Conservation (phyloP, 2,888 invertebrate genomes). For the Cenopis cana region DNA sequence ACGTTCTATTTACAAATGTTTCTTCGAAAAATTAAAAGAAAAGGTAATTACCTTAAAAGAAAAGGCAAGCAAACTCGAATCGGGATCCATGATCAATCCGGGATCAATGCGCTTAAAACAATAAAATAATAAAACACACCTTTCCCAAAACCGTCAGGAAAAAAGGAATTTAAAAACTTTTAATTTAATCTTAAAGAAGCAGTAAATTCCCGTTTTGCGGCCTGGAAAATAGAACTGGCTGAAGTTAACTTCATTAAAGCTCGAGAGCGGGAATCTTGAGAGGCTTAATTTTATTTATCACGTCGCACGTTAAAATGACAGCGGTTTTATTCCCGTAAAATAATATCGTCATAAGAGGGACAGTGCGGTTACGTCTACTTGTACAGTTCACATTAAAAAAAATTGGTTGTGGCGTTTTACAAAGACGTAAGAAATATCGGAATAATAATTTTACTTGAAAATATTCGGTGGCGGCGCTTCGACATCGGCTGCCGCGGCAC, state of each 20-base stretch:
- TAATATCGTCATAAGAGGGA: background rate
- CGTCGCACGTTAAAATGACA: conserved; percentile 15
- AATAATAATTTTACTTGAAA: no score
- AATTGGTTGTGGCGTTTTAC: no score
- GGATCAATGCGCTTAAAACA: background rate
- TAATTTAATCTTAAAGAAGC: conserved; percentile 35
- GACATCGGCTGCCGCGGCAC: no score
- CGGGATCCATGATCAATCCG: no score
- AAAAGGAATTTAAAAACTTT: conserved; percentile 23
- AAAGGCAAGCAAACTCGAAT: no score
- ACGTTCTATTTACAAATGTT: no score
- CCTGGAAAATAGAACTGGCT: conserved; percentile 32
- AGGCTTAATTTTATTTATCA: conserved; percentile 43
- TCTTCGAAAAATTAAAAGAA: no score
- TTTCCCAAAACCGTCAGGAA: background rate
- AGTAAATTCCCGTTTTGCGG: conserved; percentile 35
- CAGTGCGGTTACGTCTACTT: no score
- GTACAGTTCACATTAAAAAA: no score
- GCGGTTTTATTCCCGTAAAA: conserved; percentile 17
- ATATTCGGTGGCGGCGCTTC: no score
- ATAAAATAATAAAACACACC: conserved; percentile 1
- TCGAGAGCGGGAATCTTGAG: conserved; percentile 31
- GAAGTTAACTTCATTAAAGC: conserved; percentile 37
- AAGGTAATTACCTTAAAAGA: no score
- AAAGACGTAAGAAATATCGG: no score